Evolutionary conservation across 2,888 invertebrate genomes (phyloP).

Genomic region (Nemurella pictetii): DNA sequence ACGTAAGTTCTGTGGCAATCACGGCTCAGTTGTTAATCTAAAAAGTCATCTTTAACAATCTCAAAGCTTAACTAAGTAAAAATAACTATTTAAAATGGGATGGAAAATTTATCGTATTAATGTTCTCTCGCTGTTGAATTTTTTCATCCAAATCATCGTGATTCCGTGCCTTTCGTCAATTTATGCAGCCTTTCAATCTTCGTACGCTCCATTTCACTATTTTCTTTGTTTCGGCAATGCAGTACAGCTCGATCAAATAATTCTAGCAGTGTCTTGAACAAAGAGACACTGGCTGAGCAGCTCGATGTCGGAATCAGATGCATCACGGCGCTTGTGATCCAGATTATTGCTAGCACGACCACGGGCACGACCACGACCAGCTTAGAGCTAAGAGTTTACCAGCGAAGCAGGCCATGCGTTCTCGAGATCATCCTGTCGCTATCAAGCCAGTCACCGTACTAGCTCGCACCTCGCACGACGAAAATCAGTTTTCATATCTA

Average conservation of each 20-base stretch:
- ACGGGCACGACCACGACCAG: too few relatives aligned
- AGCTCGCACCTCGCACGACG: too few relatives aligned
- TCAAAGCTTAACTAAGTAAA: background rate
- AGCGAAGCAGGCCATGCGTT: too few relatives aligned
- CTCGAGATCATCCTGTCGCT: too few relatives aligned
- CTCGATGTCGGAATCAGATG: too few relatives aligned
- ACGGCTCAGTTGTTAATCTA: background rate
- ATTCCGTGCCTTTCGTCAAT: background rate
- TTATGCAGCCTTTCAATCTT: background rate
- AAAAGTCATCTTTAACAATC: background rate
- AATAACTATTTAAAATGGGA: background rate
- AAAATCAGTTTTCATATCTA: too few relatives aligned
- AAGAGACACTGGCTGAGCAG: background rate
- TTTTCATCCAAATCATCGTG: background rate
- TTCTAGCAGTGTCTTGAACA: background rate
- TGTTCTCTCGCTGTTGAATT: background rate
- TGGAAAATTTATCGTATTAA: background rate
- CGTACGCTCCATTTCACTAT: background rate
- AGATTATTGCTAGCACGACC: too few relatives aligned
- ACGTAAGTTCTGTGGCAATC: background rate
- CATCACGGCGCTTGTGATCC: too few relatives aligned
- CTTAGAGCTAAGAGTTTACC: too few relatives aligned
- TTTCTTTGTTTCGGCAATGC: constrained; percentile 3
- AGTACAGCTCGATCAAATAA: background rate
- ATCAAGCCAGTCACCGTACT: too few relatives aligned